Conservation (phyloP, 2,888 invertebrate genomes). For the Scaptomyza polygonia region DNA sequence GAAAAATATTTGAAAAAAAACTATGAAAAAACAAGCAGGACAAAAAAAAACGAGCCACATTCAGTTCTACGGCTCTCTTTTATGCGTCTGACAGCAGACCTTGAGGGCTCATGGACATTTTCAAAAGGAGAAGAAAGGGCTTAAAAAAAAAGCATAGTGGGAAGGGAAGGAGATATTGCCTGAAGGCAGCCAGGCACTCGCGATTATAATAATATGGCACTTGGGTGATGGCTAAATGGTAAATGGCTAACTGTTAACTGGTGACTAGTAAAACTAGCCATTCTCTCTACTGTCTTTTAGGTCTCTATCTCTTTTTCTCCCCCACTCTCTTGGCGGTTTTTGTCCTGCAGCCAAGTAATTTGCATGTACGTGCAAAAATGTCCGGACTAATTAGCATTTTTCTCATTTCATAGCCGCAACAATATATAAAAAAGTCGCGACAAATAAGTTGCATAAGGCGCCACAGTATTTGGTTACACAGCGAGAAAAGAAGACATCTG, state of each 20-base stretch:
- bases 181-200: slow-evolving; percentile 40
- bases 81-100: slow-evolving; percentile 49
- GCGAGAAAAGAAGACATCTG: neutral
- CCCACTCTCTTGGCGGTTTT: neutral
- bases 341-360: slow-evolving; percentile 75
- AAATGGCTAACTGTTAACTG: slow-evolving; percentile 23
- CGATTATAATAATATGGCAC: slow-evolving; percentile 73
- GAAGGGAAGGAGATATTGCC: slow-evolving; percentile 20
- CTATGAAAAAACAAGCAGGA: slow-evolving; percentile 7
- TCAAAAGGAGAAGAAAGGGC: slow-evolving; percentile 7
- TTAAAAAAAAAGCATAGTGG: neutral
- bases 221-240: slow-evolving; percentile 50
- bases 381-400: slow-evolving; percentile 75
- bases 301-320: neutral
- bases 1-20: slow-evolving; percentile 27
- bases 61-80: slow-evolving; percentile 13
- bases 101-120: slow-evolving; percentile 29
- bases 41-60: slow-evolving; percentile 5
- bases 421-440: slow-evolving; percentile 19
- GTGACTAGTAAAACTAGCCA: slow-evolving; percentile 23
- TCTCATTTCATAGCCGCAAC: slow-evolving; percentile 41
- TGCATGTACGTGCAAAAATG: slow-evolving; percentile 72
- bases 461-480: slow-evolving; percentile 41
- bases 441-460: slow-evolving; percentile 28
- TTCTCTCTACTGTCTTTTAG: slow-evolving; percentile 19